Conservation (phyloP, 1,140 invertebrate species). For the Elysia chlorotica region DNA sequence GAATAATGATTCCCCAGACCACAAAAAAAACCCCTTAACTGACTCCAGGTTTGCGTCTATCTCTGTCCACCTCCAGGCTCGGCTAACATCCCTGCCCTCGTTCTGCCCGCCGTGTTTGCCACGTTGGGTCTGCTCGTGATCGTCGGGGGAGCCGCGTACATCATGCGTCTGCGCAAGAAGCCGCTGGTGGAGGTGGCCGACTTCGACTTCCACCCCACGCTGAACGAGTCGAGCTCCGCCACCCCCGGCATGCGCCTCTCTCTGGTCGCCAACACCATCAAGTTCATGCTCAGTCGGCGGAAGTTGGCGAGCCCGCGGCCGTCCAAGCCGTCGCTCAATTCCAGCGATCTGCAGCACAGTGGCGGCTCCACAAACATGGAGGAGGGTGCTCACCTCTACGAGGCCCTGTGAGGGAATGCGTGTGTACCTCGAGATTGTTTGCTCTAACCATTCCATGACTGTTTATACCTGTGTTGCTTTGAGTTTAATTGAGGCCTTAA, state of each 20-base stretch:
- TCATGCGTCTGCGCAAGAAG: conserved; percentile 24
- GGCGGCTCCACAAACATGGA: too few relatives aligned
- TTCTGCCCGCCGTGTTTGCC: conserved; percentile 25
- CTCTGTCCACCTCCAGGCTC: conserved; percentile 20
- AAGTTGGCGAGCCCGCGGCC: background rate
- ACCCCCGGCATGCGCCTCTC: background rate
- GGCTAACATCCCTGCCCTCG: conserved; percentile 15
- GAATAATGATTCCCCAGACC: too few relatives aligned
- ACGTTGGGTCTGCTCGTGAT: conserved; percentile 21
- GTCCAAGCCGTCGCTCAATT: too few relatives aligned
- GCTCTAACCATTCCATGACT: too few relatives aligned
- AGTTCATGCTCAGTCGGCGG: background rate
- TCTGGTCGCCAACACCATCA: background rate
- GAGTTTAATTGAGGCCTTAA: too few relatives aligned
- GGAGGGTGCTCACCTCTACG: too few relatives aligned
- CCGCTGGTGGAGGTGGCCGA: conserved; percentile 31
- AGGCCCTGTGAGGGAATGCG: too few relatives aligned
- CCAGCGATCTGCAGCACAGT: too few relatives aligned
- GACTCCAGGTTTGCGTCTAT: background rate
- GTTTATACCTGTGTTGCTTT: too few relatives aligned
- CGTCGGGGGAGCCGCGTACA: conserved; percentile 18
- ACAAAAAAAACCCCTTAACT: too few relatives aligned
- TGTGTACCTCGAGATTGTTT: too few relatives aligned
- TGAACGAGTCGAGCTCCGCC: background rate
- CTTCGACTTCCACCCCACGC: conserved; percentile 32